Conservation (phyloP, 2,113 vertebrate species). For the Oxyruncus cristatus region DNA sequence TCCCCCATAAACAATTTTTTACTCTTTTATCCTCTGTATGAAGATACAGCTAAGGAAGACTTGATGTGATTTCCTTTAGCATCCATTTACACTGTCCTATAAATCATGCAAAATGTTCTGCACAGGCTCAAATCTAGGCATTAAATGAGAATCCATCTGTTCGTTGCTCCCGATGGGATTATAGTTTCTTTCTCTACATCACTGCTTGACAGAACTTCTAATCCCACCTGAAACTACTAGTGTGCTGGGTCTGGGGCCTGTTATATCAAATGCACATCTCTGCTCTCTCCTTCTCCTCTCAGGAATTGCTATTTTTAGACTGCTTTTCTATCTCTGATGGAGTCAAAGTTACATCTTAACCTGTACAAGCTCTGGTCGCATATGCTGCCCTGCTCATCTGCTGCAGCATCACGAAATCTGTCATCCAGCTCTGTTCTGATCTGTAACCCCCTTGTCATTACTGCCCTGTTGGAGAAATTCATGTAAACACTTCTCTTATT, state of each 20-base stretch:
- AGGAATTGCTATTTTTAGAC: constrained; percentile 26
- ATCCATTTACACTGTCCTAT: constrained; percentile 25
- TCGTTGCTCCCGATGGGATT: constrained; percentile 33
- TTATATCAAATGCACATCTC: background rate
- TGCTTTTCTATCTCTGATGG: background rate
- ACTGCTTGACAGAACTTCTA: constrained; percentile 28
- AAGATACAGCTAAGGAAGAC: background rate
- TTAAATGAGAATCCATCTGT: constrained; percentile 25
- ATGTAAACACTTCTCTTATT: background rate
- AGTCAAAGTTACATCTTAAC: constrained; percentile 16
- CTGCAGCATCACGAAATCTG: background rate
- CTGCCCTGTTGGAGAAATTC: background rate
- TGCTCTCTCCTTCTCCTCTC: background rate
- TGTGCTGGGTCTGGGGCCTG: background rate
- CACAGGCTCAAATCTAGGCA: constrained; percentile 30
- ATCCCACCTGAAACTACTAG: background rate
- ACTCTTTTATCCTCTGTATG: background rate
- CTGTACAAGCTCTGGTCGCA: background rate
- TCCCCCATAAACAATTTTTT: background rate
- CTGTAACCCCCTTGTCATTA: background rate
- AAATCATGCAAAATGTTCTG: constrained; percentile 39
- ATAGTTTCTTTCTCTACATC: constrained; percentile 6
- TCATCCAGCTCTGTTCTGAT: background rate
- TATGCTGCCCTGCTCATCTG: background rate
- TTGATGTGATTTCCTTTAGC: constrained; percentile 40